These are phyloP conservation scores for Ectemnius lituratus DNA, from an alignment of 2,888 invertebrate species.

Conservation along the genomic window DNA sequence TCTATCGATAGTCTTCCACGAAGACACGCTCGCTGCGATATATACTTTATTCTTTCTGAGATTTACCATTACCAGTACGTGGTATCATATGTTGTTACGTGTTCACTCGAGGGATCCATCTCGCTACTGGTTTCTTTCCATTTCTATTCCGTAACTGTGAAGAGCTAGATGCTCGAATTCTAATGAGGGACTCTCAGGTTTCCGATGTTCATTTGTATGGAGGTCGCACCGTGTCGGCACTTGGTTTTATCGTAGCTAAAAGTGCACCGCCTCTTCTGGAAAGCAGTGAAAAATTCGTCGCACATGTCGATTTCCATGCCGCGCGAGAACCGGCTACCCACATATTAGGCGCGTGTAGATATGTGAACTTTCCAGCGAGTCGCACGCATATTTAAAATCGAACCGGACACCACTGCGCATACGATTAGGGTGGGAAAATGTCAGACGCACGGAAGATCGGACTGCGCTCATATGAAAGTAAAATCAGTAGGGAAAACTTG, in stretches of 20 bases:
- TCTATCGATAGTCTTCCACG: neutral
- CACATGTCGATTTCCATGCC: slow-evolving; percentile 31
- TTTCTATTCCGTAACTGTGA: slow-evolving; percentile 23
- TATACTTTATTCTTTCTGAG: too few relatives aligned
- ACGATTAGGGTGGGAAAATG: neutral
- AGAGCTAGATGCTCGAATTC: slow-evolving; percentile 31
- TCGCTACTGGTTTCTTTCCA: slow-evolving; percentile 18
- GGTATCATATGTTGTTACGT: too few relatives aligned
- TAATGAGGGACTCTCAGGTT: slow-evolving; percentile 10
- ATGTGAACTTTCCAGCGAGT: slow-evolving; percentile 14
- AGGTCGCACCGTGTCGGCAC: neutral
- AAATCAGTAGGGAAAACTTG: too few relatives aligned
- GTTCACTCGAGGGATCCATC: too few relatives aligned
- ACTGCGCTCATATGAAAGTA: too few relatives aligned
- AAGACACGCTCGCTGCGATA: neutral
- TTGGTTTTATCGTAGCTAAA: slow-evolving; percentile 25
- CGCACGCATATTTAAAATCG: neutral
- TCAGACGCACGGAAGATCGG: too few relatives aligned
- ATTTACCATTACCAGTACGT: too few relatives aligned
- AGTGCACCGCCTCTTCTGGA: slow-evolving; percentile 14
- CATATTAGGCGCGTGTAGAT: slow-evolving; percentile 14
- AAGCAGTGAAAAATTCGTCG: slow-evolving; percentile 19
- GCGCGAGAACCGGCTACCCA: slow-evolving; percentile 8
- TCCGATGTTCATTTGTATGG: slow-evolving; percentile 26
- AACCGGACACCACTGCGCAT: slow-evolving; percentile 4